Conservation (phyloP, 2,113 vertebrate species). For the Empidonax traillii region DNA sequence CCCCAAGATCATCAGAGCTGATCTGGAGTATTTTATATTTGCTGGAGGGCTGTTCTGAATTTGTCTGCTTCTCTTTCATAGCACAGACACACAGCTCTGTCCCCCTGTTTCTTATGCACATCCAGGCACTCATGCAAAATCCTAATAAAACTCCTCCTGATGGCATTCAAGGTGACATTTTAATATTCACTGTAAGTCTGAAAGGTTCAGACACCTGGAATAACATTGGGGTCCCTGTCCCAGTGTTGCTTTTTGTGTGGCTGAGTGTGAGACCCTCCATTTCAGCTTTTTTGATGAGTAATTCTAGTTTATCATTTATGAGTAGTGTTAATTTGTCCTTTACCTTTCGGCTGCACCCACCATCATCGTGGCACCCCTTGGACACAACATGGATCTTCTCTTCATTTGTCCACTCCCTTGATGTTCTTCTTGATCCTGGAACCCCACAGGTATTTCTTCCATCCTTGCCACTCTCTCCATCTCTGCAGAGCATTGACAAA, state of each 20-base stretch:
- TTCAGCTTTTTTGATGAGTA: neutral
- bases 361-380: accelerated
- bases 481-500: neutral
- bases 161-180: neutral
- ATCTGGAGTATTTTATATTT: neutral
- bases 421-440: neutral
- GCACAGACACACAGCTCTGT: neutral
- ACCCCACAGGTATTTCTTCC: neutral
- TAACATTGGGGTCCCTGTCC: neutral
- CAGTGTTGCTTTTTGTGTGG: neutral
- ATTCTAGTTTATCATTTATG: accelerated
- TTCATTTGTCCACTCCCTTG: neutral
- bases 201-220: neutral
- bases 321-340: neutral
- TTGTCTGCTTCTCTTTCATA: neutral
- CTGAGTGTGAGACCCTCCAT: neutral
- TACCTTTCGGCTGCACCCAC: neutral
- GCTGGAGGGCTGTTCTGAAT: neutral
- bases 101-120: neutral
- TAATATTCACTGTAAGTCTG: neutral
- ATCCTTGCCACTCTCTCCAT: neutral
- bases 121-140: neutral
- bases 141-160: neutral
- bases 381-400: neutral
- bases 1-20: neutral